Base-by-base conservation (phyloP, 1,140 invertebrate species). In the Vanessa atalanta region DNA sequence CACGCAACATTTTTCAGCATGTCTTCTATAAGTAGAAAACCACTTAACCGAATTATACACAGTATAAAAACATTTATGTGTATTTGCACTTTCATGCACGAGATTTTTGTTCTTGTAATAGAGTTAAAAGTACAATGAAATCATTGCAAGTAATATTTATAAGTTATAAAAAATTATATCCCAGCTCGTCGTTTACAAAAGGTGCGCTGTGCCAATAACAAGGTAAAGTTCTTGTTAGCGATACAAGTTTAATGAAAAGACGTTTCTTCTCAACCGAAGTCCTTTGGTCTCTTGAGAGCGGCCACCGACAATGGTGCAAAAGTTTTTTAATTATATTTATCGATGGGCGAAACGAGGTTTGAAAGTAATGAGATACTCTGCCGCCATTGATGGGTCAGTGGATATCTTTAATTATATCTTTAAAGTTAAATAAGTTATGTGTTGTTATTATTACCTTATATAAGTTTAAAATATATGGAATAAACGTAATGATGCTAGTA, bases 191-290 rank as follows among this genome's bases (percentile, higher is more conserved):
- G 26, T 12, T 55, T 37, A 55, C 50, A 53, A 37, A 57, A 55
- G 51, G 48, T 20, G 31, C 47, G 43, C 65, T 51, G 26, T 53
- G 31, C 31, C 15, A 31, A 31, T 8, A 67, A 13, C 26, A n/a
- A 31, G 50, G 15, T 43, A 68, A 53, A 66, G 65, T 37, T 65
- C 65, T 51, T 47, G 65, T 66, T 66, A 67, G 31, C n/a, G 63
- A 51, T 53, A 67, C 47, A 67, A 67, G 65, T 67, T 67, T 67
- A 53, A 53, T 67, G 65, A 68, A 68, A 68, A 68, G 26, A n/a
- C 65, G 51, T 68, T 68, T 68, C 50, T 55, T 31, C 23, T 16
- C 53, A 16, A n/a, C 50, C 20, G 51, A 53, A 26, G 55, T 60
- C 55, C 55, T 60, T 68, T 55, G 53, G 51, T 68, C 26, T 67